Conservation (phyloP, 2,797 vertebrate species). For the Eutrigla gurnardus region DNA sequence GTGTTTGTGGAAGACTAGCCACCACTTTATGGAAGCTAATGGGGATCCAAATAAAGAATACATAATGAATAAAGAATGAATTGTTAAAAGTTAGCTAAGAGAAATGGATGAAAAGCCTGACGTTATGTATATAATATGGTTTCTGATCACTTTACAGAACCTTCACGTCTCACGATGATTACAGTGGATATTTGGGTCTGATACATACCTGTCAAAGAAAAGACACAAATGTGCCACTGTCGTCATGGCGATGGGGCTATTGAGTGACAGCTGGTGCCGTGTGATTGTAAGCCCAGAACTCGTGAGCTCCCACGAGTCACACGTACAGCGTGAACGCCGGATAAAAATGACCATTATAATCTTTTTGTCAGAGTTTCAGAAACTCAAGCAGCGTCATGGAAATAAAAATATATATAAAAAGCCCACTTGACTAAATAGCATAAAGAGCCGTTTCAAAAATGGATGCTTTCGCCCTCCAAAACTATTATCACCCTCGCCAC, state of each 20-base stretch:
- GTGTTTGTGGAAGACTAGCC: too few relatives aligned
- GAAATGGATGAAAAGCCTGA: not conserved
- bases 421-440: constrained; percentile 43
- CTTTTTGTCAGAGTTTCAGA: constrained; percentile 63
- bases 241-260: constrained; percentile 48
- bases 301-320: constrained; percentile 67
- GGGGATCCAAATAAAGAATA: too few relatives aligned
- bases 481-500: constrained; percentile 43
- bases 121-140: not conserved
- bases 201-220: constrained; percentile 61
- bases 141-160: constrained; percentile 10
- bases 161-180: constrained; percentile 57
- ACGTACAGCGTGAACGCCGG: constrained; percentile 50
- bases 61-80: not conserved
- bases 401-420: constrained; percentile 1
- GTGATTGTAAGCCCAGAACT: constrained; percentile 67
- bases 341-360: constrained; percentile 59
- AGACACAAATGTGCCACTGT: constrained; percentile 62
- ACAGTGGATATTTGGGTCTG: constrained; percentile 59
- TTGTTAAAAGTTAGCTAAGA: not conserved
- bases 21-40: too few relatives aligned
- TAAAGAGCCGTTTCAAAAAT: constrained; percentile 58
- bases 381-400: constrained; percentile 43
- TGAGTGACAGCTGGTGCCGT: constrained; percentile 63
- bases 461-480: constrained; percentile 31